phyloP scores from a whole-genome alignment of 2,113 vertebrate species.

The Zapornia atra region DNA sequence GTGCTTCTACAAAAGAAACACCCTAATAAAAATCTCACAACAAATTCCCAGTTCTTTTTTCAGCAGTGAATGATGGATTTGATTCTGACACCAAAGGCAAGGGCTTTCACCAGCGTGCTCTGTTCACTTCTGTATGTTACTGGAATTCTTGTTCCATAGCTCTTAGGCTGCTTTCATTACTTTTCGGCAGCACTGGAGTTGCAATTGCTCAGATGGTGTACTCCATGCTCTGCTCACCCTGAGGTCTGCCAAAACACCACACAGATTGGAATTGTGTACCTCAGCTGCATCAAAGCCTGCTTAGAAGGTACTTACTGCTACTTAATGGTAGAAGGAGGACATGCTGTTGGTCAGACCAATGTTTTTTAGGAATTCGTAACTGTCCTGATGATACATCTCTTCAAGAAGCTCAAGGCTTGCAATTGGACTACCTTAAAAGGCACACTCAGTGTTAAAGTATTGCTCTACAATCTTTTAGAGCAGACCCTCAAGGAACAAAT shows the following conservation, averaged over 20 bases:
- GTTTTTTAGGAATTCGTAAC: background rate
- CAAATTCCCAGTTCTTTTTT: background rate
- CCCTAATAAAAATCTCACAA: background rate
- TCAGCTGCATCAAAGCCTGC: background rate
- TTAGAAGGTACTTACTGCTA: background rate
- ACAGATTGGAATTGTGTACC: background rate
- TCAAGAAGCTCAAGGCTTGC: background rate
- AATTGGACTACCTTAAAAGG: background rate
- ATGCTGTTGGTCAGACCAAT: background rate
- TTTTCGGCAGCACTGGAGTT: background rate
- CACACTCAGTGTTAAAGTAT: no score
- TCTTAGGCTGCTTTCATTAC: background rate
- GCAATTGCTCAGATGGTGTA: background rate
- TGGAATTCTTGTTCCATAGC: background rate
- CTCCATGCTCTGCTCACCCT: background rate
- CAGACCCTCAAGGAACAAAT: background rate
- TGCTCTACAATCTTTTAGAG: background rate
- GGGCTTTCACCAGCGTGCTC: background rate
- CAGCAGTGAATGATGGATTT: background rate
- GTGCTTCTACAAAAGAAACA: background rate
- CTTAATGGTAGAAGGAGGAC: background rate
- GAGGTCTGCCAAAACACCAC: background rate
- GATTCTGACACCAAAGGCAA: background rate
- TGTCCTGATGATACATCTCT: background rate
- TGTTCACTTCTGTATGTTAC: background rate